Conservation (phyloP, 2,888 invertebrate genomes). For the Amphipyra tragopoginis region DNA sequence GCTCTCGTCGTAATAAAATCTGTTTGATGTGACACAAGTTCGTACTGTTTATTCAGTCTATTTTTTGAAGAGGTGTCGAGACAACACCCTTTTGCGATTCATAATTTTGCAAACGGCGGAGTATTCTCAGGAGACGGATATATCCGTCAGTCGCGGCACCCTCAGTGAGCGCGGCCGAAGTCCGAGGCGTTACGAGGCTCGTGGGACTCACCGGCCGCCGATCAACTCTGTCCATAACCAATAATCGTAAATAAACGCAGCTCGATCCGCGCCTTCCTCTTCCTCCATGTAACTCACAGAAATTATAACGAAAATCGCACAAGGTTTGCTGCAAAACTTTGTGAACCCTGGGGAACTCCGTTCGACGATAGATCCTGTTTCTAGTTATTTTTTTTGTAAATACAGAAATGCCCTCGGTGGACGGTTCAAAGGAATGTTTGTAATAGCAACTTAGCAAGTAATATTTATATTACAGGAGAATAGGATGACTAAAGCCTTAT, state of each 20-base stretch:
- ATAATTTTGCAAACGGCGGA: constrained; percentile 80
- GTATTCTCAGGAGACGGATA: constrained; percentile 85
- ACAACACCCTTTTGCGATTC: constrained; percentile 71
- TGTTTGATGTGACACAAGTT: constrained; percentile 58
- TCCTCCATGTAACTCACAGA: constrained; percentile 59
- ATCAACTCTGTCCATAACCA: constrained; percentile 88
- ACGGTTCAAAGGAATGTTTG: constrained; percentile 33
- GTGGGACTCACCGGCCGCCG: constrained; percentile 79
- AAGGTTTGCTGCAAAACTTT: constrained; percentile 43
- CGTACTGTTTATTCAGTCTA: constrained; percentile 49
- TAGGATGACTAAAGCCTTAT: constrained; percentile 65
- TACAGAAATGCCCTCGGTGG: constrained; percentile 32
- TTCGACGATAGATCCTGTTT: constrained; percentile 28
- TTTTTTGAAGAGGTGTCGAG: constrained; percentile 53
- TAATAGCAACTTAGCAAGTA: constrained; percentile 61
- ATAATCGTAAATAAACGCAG: constrained; percentile 88
- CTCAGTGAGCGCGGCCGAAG: constrained; percentile 75
- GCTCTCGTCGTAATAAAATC: constrained; percentile 58
- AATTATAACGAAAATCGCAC: constrained; percentile 60
- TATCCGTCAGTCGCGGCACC: constrained; percentile 84
- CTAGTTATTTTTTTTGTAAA: constrained; percentile 36
- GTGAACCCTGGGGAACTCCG: constrained; percentile 43
- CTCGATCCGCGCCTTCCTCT: constrained; percentile 65
- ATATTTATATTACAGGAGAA: constrained; percentile 63
- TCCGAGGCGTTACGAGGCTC: constrained; percentile 88